Conservation (phyloP, 2,113 vertebrate genomes). For the Sialia sialis region DNA sequence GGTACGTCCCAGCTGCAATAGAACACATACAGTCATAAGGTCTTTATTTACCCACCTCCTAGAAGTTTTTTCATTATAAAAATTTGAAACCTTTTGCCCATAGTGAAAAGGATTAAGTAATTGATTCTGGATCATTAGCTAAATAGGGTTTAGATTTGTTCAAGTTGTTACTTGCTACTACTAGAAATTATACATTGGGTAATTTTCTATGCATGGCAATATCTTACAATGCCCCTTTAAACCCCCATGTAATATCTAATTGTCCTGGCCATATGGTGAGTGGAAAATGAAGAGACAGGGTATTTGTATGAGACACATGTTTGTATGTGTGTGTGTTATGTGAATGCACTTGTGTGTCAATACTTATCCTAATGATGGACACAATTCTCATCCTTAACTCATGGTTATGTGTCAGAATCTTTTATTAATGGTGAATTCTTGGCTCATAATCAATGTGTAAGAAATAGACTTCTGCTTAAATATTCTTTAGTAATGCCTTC, state of each 20-base stretch:
- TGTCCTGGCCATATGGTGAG: background rate
- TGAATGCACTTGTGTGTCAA: accelerated
- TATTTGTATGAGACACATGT: background rate
- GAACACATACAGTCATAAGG: background rate
- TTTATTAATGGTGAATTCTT: background rate
- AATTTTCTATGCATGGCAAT: background rate
- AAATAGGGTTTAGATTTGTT: background rate
- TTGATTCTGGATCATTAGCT: background rate
- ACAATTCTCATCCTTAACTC: background rate
- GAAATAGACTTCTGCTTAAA: background rate
- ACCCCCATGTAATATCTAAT: background rate
- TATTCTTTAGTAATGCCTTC: background rate
- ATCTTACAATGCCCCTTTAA: background rate
- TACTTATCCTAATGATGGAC: background rate
- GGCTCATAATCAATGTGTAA: background rate
- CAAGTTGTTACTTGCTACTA: background rate
- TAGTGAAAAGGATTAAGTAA: background rate
- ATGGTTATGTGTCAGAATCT: background rate
- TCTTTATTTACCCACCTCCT: background rate
- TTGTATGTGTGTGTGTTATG: background rate
- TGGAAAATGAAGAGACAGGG: background rate
- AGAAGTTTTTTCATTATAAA: background rate
- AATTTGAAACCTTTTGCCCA: background rate
- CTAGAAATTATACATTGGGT: background rate
- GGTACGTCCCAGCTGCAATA: slow-evolving; percentile 86